These are phyloP conservation scores for Stegastes partitus DNA, from an alignment of 2,113 vertebrate genomes.

Conservation along the genomic window DNA sequence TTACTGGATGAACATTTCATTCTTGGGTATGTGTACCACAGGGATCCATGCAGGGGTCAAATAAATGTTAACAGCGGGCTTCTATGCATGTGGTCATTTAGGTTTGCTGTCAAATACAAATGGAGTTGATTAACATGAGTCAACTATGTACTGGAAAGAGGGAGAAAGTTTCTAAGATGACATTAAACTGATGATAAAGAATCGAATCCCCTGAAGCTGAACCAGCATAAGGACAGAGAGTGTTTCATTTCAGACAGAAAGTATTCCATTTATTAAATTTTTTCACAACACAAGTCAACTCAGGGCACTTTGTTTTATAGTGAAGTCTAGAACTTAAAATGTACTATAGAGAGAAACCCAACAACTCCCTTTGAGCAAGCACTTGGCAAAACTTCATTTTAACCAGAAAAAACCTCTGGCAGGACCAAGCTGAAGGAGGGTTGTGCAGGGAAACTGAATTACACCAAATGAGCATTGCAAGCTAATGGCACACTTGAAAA, in stretches of 20 bases:
- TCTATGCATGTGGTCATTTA: background rate
- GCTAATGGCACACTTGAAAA: background rate
- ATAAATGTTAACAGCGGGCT: constrained; percentile 23
- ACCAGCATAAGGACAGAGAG: background rate
- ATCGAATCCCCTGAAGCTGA: background rate
- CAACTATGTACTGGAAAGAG: background rate
- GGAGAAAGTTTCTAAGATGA: background rate
- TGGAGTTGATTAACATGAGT: constrained; percentile 5
- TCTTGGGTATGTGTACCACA: constrained; percentile 7
- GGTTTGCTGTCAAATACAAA: background rate
- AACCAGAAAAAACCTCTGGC: too few species aligned
- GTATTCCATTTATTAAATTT: too few species aligned
- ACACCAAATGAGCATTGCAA: background rate
- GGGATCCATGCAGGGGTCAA: constrained; percentile 28
- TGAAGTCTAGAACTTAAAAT: too few species aligned
- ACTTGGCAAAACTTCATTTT: too few species aligned
- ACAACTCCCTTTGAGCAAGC: too few species aligned
- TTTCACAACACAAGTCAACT: too few species aligned
- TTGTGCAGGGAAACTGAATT: background rate
- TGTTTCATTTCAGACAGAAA: background rate
- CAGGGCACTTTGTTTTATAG: too few species aligned
- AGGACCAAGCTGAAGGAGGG: too few species aligned
- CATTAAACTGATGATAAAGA: background rate
- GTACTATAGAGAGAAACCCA: too few species aligned
- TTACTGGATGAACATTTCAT: constrained; percentile 38